Conservation (phyloP, 2,888 invertebrate genomes). For the Oscheius onirici region DNA sequence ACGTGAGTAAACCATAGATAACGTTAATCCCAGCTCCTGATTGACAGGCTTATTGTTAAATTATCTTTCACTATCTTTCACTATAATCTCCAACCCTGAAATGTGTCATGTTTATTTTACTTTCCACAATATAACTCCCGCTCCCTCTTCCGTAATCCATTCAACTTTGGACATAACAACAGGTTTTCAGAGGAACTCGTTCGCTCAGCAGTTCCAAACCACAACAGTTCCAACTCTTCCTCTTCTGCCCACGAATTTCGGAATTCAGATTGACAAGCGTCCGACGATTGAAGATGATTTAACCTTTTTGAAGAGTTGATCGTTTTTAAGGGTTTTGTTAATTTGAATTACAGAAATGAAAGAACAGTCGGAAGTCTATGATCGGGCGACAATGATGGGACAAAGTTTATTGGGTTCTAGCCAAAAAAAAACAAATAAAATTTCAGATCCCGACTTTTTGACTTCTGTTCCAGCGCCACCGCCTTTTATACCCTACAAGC, state of each 20-base stretch:
- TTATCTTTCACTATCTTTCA: too few relatives aligned
- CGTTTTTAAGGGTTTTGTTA: not conserved
- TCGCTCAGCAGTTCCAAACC: too few relatives aligned
- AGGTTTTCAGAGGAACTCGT: too few relatives aligned
- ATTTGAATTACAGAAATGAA: not conserved
- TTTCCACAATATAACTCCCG: too few relatives aligned
- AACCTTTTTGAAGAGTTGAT: slow-evolving; percentile 7
- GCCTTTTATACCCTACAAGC: not conserved
- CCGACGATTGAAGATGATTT: slow-evolving; percentile 10
- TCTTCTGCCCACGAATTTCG: not conserved
- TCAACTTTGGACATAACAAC: too few relatives aligned
- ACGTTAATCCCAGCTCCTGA: too few relatives aligned
- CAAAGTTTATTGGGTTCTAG: not conserved
- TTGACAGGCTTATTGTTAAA: too few relatives aligned
- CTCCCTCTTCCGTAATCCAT: too few relatives aligned
- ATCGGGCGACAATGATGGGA: not conserved
- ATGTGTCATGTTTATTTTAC: too few relatives aligned
- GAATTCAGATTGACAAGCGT: not conserved
- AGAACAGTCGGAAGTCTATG: slow-evolving; percentile 15
- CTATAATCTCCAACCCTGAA: too few relatives aligned
- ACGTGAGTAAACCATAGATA: too few relatives aligned
- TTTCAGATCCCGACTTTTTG: not conserved
- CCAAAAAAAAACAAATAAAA: not conserved
- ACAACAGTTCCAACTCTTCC: too few relatives aligned
- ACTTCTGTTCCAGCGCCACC: not conserved